These are phyloP conservation scores for Myotis vivesi DNA, from an alignment of 2,797 vertebrate genomes.

Conservation along the genomic window DNA sequence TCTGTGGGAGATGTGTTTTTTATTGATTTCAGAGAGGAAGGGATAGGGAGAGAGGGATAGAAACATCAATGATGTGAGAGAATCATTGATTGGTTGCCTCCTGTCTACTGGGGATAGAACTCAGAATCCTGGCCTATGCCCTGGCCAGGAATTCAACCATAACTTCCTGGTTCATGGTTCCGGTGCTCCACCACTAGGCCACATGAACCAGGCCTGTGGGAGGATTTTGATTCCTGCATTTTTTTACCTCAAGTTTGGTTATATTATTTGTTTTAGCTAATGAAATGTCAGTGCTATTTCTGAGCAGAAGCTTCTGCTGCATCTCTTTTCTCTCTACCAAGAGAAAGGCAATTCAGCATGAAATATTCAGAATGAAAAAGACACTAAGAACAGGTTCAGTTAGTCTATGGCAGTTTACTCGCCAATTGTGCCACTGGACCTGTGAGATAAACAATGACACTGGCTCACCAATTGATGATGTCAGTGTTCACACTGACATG, in stretches of 20 bases:
- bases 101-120: too few species aligned
- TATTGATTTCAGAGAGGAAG: too few species aligned
- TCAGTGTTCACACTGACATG: neutral
- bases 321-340: neutral
- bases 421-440: neutral
- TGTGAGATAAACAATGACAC: neutral
- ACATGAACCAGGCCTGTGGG: neutral
- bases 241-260: neutral
- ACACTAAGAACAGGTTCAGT: neutral
- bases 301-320: neutral
- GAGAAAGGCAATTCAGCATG: neutral
- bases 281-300: constrained; percentile 47
- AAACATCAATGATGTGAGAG: too few species aligned
- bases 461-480: neutral
- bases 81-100: too few species aligned
- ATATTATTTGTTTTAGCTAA: constrained; percentile 21
- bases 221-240: neutral
- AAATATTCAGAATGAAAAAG: neutral
- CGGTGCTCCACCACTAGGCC: too few species aligned
- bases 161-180: too few species aligned
- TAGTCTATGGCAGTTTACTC: neutral
- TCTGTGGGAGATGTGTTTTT: neutral
- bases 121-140: too few species aligned
- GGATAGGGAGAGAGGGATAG: too few species aligned
- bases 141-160: too few species aligned